Evolutionary conservation across 1,140 invertebrate species (phyloP), one percentile per base, ranked within the genome.

Genomic region (Wiebesia pumilae): DNA sequence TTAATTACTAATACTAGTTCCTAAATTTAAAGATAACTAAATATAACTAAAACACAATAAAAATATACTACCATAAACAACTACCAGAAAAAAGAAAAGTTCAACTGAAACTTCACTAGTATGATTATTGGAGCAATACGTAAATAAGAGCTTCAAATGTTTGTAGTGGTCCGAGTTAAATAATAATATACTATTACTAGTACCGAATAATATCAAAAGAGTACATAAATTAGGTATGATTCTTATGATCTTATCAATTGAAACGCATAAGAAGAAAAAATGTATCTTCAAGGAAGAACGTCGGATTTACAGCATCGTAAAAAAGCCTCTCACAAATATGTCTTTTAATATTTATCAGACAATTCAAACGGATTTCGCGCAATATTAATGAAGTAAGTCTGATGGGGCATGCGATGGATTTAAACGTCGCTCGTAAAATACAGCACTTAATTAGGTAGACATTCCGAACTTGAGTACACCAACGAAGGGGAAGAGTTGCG

Each of bases 381-480:
- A 43, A 51, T 54, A 75, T 75, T 58, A 83, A 83, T 62, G 83
- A 77, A 54, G 71, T 75, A 14, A 43, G 47, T 19, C 81, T 21
- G 24, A 51, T 30, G 24, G 21, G 7, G 71, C 30, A 62, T 35
- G 69, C 69, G 83, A 77, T 33, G 82, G 40, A 85, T 85, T 81
- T 47, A 65, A n/a, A 47, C 62, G 65, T 81, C 43, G 65, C 43
- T 71, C 84, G 84, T 80, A 84, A 84, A 84, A 69, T 69, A 79
- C 73, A 80, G 84, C 77, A 78, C 77, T 85, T 85, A 85, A 85
- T 85, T 78, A 85, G 77, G 62, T 14, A 43, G n/a, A 40, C 16
- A 43, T 19, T 40, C 78, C 40, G 47, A 30, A 75, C 7, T 77
- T 24, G 75, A 16, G 75, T 47, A 75, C 75, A 47, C 43, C 43